These are phyloP conservation scores for Gymnoscopelus braueri DNA, from an alignment of 2,797 vertebrate species.

Conservation along the genomic window DNA sequence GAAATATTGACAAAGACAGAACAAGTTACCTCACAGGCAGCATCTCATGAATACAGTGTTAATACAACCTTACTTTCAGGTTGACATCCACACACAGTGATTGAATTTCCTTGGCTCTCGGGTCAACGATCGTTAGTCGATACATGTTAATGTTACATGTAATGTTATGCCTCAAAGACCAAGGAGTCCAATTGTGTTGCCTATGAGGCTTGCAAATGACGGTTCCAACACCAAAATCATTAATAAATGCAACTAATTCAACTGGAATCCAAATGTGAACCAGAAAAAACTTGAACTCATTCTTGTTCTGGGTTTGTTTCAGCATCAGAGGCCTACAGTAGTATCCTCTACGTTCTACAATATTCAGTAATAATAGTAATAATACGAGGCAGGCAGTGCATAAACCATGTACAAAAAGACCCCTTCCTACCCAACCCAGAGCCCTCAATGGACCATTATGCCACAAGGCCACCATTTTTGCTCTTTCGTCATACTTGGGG, in stretches of 20 bases:
- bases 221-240: background rate
- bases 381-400: constrained; percentile 90
- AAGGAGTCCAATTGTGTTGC: constrained; percentile 6
- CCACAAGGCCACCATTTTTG: no score
- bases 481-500: no score
- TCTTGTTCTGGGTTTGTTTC: constrained; percentile 57
- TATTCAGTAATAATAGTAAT: constrained; percentile 71
- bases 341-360: constrained; percentile 83
- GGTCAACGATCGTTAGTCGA: constrained; percentile 13
- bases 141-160: constrained; percentile 14
- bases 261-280: constrained; percentile 1
- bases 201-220: background rate
- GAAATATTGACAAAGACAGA: constrained; percentile 57
- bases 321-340: constrained; percentile 81
- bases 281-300: background rate
- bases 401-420: constrained; percentile 85
- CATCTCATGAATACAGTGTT: no score
- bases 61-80: background rate
- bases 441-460: constrained; percentile 32
- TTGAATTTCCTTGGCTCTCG: constrained; percentile 13
- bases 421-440: constrained; percentile 64
- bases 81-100: background rate
- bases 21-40: background rate
- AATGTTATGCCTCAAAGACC: background rate
- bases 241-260: constrained; percentile 1